Base-by-base conservation (phyloP, 1,140 invertebrate species). In the Trichogramma pretiosum region DNA sequence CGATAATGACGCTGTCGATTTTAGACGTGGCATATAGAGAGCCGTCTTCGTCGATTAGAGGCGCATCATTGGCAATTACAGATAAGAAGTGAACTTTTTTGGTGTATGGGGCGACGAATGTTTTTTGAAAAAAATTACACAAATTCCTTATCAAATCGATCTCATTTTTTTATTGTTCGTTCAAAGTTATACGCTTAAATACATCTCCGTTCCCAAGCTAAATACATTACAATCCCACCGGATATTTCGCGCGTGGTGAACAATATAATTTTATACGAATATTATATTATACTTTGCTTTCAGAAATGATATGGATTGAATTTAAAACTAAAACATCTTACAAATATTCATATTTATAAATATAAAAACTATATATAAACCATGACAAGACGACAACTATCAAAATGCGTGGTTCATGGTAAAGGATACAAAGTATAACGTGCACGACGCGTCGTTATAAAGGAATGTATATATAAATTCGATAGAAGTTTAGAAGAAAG, bases 181-280 rank as follows among this genome's bases (percentile, higher is more conserved):
- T n/a, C 28, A 50, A 45, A 50, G 48, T 45, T 40, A 50, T 45
- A 45, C 22, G 41, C 36, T 22, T 50, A 45, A 51, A 46, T 46
- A 51, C 49, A 46, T 46, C 30, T 51, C 43, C 10, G 5, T 46
- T 41, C 39, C 28, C 23, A 23, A 28, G 33, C 28, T 46, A 51
- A 46, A 51, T 51, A 51, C 33, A 46, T 46, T 51, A 32, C 18
- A 28, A 26, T 16, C 36, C 14, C 30, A 22, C 16, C 36, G 44
- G 26, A 45, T 35, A 39, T 45, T 23, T 45, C 30, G 21, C 21
- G 38, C 10, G 32, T 46, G 32, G 32, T 46, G 43, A 35, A 50
- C 42, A 50, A 40, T 35, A 33, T 35, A 28, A 24, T 35, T 46
- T 41, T 19, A 18, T 38, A 38, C 5, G 11, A 28, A 28, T 7